These are phyloP conservation scores for Caenorhabditis sp. DNA, from an alignment of 2,888 invertebrate genomes.

Conservation along the genomic window DNA sequence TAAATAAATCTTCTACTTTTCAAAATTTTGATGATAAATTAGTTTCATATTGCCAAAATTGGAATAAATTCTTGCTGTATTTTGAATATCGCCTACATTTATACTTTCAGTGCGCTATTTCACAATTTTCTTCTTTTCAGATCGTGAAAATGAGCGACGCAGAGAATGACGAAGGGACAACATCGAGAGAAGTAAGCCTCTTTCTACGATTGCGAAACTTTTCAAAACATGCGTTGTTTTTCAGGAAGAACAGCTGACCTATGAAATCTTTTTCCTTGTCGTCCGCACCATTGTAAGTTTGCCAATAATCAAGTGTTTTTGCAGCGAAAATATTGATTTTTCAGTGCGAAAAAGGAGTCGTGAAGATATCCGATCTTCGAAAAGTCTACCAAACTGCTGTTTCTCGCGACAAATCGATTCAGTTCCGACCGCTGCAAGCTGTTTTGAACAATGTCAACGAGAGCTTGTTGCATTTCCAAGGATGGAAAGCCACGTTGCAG, in stretches of 20 bases:
- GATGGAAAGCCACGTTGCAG: conserved; percentile 26
- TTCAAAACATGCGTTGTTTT: conserved; percentile 10
- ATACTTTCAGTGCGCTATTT: too few relatives aligned
- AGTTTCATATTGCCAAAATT: too few relatives aligned
- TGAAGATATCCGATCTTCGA: conserved; percentile 38
- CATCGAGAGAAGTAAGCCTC: conserved; percentile 42
- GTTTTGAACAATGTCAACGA: conserved; percentile 32
- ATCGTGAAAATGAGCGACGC: conserved; percentile 23
- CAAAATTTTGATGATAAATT: too few relatives aligned
- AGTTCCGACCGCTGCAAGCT: conserved; percentile 19
- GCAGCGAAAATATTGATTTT: conserved; percentile 2
- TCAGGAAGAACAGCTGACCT: conserved; percentile 43
- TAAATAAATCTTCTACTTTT: too few relatives aligned
- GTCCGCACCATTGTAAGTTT: conserved; percentile 36
- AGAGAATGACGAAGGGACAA: conserved; percentile 23
- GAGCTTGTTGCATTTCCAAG: conserved; percentile 39
- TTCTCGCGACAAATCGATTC: conserved; percentile 26
- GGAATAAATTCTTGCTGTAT: too few relatives aligned
- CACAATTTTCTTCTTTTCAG: conserved; percentile 1
- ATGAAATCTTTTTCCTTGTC: conserved; percentile 44
- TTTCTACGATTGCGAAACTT: conserved; percentile 16
- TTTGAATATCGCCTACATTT: too few relatives aligned
- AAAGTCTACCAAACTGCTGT: conserved; percentile 35
- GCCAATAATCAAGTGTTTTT: neutral
- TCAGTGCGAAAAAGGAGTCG: conserved; percentile 52